A percentile compares a stretch with the other conserved stretches of the same genome.
These are phyloP conservation scores for Papilio helenus DNA, from an alignment of 1,140 invertebrate genomes.

Conservation along the genomic window DNA sequence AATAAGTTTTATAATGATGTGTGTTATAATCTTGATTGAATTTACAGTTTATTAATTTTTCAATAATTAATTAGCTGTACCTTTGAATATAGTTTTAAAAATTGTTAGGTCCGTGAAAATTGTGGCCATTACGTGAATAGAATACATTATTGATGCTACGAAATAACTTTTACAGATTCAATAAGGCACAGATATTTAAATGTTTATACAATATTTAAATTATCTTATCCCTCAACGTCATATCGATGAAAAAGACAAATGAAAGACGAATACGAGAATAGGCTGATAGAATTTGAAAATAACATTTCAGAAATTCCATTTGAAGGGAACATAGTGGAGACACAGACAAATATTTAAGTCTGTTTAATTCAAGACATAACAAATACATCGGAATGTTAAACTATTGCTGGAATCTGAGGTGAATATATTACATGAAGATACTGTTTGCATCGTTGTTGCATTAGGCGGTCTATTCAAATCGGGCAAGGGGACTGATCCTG, in stretches of 20 bases:
- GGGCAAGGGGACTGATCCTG: constrained; percentile 55
- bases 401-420: constrained; percentile 38
- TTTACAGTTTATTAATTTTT: not conserved
- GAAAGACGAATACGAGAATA: constrained; percentile 5
- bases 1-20: not conserved
- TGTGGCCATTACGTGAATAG: too few relatives aligned
- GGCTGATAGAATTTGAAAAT: constrained; percentile 3
- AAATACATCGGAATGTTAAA: constrained; percentile 35
- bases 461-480: constrained; percentile 49
- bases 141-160: not conserved
- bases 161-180: not conserved
- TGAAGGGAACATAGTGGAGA: not conserved
- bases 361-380: constrained; percentile 31
- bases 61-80: not conserved
- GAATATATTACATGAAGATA: constrained; percentile 46
- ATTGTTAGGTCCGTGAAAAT: too few relatives aligned
- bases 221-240: not conserved
- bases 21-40: not conserved
- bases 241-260: constrained; percentile 17
- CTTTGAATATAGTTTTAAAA: too few relatives aligned
- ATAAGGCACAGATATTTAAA: not conserved
- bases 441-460: constrained; percentile 44
- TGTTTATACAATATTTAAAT: not conserved
- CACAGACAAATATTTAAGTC: constrained; percentile 18
- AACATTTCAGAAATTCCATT: constrained; percentile 24